These are phyloP conservation scores for Drosophila melanogaster DNA, from an alignment of 1,140 invertebrate species.

Conservation along the genomic window DNA sequence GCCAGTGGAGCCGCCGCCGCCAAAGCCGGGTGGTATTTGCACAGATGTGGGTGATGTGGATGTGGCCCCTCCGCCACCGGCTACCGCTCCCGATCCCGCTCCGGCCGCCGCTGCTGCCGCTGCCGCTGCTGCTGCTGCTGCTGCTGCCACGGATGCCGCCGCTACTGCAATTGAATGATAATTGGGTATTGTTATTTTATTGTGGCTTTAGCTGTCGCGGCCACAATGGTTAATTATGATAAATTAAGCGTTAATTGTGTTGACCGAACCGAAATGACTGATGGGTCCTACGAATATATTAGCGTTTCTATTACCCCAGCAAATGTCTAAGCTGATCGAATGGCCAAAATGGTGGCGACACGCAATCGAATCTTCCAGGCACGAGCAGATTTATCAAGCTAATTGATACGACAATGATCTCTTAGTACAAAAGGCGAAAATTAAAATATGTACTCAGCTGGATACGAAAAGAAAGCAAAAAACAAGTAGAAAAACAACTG, in stretches of 20 bases:
- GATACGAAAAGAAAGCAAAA: not conserved
- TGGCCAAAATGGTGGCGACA: slow-evolving; percentile 38
- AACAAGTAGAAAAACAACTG: slow-evolving; percentile 5
- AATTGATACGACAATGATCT: slow-evolving; percentile 40
- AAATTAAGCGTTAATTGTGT: slow-evolving; percentile 81
- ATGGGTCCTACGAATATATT: slow-evolving; percentile 18
- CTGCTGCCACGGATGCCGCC: slow-evolving; percentile 52
- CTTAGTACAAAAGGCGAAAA: slow-evolving; percentile 55
- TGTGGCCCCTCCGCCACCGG: slow-evolving; percentile 37
- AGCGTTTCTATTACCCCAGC: too few species aligned
- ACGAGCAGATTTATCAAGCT: slow-evolving; percentile 57
- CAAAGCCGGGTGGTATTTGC: slow-evolving; percentile 84
- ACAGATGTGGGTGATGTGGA: slow-evolving; percentile 72
- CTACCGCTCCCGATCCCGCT: slow-evolving; percentile 44
- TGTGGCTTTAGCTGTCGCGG: slow-evolving; percentile 36
- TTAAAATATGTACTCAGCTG: slow-evolving; percentile 77
- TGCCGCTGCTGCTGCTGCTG: slow-evolving; percentile 54
- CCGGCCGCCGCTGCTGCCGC: slow-evolving; percentile 38
- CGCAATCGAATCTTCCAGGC: slow-evolving; percentile 27
- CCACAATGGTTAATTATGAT: slow-evolving; percentile 82
- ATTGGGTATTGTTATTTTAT: slow-evolving; percentile 76
- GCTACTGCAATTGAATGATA: slow-evolving; percentile 82
- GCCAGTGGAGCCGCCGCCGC: slow-evolving; percentile 34
- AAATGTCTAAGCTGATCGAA: not conserved
- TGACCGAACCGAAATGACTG: slow-evolving; percentile 63